Percentiles rank a stretch among this genome's conserved stretches.
Evolutionary conservation across 2,113 vertebrate genomes (phyloP).

Genomic region (Cyanoramphus novaezelandiae): DNA sequence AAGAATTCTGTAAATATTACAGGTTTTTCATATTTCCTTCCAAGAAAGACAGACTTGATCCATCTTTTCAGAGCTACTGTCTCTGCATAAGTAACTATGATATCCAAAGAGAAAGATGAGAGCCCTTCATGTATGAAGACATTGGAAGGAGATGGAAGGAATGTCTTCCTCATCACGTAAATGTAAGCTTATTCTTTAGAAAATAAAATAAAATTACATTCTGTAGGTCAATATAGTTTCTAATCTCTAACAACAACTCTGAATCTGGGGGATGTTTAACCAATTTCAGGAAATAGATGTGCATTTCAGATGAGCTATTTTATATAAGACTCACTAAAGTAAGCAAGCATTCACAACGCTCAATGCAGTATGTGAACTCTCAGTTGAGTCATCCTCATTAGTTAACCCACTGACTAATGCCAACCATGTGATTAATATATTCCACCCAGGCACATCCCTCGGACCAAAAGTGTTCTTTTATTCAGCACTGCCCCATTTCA

Average conservation of each 20-base stretch:
- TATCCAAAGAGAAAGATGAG: background rate
- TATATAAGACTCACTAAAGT: background rate
- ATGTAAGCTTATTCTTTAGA: background rate
- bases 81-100: background rate
- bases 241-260: background rate
- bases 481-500: slow-evolving; percentile 22
- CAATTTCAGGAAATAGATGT: slow-evolving; percentile 13
- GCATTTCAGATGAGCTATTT: slow-evolving; percentile 3
- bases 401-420: slow-evolving; percentile 17
- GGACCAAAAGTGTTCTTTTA: slow-evolving; percentile 28
- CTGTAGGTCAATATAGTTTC: background rate
- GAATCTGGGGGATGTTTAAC: background rate
- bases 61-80: background rate
- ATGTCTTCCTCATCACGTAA: background rate
- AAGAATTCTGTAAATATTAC: background rate
- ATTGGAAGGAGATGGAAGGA: background rate
- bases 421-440: slow-evolving; percentile 29
- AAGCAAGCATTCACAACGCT: background rate
- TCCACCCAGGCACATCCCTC: slow-evolving; percentile 37
- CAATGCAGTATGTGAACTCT: background rate
- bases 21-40: background rate
- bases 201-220: background rate
- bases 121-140: background rate
- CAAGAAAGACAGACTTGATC: background rate
- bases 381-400: slow-evolving; percentile 32